phyloP scores from a whole-genome alignment of 2,888 invertebrate genomes.

The Pardosa pseudoannulata region DNA sequence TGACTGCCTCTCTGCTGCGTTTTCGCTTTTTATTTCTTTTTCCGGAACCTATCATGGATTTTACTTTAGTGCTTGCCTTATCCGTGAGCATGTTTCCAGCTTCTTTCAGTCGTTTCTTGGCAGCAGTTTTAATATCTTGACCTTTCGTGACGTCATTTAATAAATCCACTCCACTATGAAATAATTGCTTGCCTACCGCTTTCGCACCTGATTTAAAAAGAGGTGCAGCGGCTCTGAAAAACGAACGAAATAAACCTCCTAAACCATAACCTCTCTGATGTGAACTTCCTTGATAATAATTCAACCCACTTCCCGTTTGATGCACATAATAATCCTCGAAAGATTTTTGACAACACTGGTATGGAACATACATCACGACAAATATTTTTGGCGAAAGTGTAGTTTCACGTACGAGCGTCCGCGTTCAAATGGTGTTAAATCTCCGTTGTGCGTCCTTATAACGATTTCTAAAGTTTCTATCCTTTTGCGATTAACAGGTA shows the following conservation, averaged over 20 bases:
- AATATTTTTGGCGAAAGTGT: slow-evolving; percentile 17
- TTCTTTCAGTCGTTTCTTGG: not conserved
- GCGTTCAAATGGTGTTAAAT: slow-evolving; percentile 32
- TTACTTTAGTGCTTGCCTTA: not conserved
- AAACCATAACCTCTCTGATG: slow-evolving; percentile 25
- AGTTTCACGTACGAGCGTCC: slow-evolving; percentile 29
- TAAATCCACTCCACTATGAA: no score
- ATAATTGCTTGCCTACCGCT: slow-evolving; percentile 37
- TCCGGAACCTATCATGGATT: slow-evolving; percentile 14
- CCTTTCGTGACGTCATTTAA: slow-evolving; percentile 10
- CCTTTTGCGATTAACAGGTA: slow-evolving; percentile 19
- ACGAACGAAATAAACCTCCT: not conserved
- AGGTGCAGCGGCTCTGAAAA: slow-evolving; percentile 18
- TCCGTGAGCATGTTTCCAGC: not conserved
- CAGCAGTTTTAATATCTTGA: not conserved
- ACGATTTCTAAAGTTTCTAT: slow-evolving; percentile 46
- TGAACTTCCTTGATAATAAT: slow-evolving; percentile 21
- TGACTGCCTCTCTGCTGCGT: not conserved
- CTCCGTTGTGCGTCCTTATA: slow-evolving; percentile 32
- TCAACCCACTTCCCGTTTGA: slow-evolving; percentile 23
- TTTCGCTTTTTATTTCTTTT: slow-evolving; percentile 11
- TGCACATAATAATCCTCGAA: slow-evolving; percentile 22
- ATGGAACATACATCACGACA: slow-evolving; percentile 22
- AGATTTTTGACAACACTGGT: slow-evolving; percentile 20
- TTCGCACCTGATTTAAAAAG: slow-evolving; percentile 21